Percentiles rank a stretch among this genome's conserved stretches.
These are phyloP conservation scores for Dendrolimus kikuchii DNA, from an alignment of 1,140 invertebrate genomes.

Conservation along the genomic window DNA sequence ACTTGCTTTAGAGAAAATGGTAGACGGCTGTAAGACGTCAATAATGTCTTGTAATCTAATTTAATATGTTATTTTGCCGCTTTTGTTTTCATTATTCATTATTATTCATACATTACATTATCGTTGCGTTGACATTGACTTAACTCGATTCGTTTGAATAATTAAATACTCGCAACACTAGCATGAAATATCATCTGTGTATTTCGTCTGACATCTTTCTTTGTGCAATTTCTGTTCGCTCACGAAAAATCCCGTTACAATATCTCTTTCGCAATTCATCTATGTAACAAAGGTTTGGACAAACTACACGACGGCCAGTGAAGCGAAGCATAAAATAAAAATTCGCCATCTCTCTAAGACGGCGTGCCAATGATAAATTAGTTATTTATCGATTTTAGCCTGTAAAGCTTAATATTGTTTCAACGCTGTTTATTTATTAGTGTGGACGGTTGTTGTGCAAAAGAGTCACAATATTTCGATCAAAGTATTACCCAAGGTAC, in stretches of 20 bases:
- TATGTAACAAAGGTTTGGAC: constrained; percentile 39
- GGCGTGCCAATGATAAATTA: constrained; percentile 24
- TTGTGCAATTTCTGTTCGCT: constrained; percentile 61
- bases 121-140: too few species aligned
- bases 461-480: constrained; percentile 51
- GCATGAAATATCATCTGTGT: constrained; percentile 26
- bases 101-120: too few species aligned
- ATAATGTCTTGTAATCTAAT: too few species aligned
- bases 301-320: too few species aligned
- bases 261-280: constrained; percentile 50
- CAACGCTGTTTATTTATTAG: constrained; percentile 63
- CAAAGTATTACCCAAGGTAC: constrained; percentile 55
- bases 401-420: constrained; percentile 35
- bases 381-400: constrained; percentile 59
- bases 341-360: constrained; percentile 34
- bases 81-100: too few species aligned
- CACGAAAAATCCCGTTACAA: constrained; percentile 62
- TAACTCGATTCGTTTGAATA: too few species aligned
- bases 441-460: constrained; percentile 38
- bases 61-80: too few species aligned
- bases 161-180: constrained; percentile 9
- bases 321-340: constrained; percentile 4
- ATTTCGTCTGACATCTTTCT: constrained; percentile 52
- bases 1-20: too few species aligned
- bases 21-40: too few species aligned